These are phyloP conservation scores for Mobula hypostoma DNA, from an alignment of 2,113 vertebrate species.

Conservation along the genomic window DNA sequence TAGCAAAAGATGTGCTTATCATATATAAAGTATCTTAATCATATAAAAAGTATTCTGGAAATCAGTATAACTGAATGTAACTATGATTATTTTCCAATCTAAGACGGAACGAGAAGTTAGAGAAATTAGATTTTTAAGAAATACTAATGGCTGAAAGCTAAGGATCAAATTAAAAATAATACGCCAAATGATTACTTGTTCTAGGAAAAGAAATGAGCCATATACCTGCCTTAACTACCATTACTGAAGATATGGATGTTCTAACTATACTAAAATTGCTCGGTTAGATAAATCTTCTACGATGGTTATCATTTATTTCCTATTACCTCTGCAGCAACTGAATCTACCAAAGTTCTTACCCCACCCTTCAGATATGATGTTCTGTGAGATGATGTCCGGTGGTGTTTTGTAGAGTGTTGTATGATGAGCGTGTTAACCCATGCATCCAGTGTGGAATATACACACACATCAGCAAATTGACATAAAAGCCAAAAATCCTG, in stretches of 20 bases:
- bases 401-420: no score
- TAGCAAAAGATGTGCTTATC: no score
- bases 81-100: neutral
- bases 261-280: neutral
- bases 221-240: neutral
- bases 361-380: no score
- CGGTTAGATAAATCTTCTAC: neutral
- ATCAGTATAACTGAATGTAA: neutral
- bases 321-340: neutral
- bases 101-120: neutral
- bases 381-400: no score
- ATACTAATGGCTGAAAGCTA: neutral
- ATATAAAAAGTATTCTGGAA: neutral
- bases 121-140: no score
- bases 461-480: no score
- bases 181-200: neutral
- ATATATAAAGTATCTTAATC: neutral
- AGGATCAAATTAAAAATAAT: neutral
- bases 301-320: neutral
- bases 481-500: no score
- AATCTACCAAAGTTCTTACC: neutral
- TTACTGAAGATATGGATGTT: neutral
- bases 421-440: no score
- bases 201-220: neutral
- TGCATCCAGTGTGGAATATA: no score